Conservation (phyloP, 1,140 invertebrate genomes). For the Conus betulinus region DNA sequence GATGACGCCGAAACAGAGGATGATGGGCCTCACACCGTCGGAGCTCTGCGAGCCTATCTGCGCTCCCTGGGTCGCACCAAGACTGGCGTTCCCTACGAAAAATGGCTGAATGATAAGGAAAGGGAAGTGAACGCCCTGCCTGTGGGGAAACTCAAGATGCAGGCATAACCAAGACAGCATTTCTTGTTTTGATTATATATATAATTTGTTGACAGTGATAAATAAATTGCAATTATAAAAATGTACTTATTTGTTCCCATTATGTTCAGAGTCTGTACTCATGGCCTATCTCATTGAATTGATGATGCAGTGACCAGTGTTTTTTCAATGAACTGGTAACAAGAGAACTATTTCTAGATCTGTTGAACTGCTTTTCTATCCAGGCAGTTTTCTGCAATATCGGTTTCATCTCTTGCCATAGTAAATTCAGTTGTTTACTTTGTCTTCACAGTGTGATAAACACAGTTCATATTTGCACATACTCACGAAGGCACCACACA, state of each 20-base stretch:
- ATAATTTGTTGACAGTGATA: not conserved
- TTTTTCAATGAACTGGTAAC: no score
- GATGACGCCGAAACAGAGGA: constrained; percentile 23
- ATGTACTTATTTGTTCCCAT: not conserved
- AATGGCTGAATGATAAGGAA: constrained; percentile 65
- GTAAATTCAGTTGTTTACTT: no score
- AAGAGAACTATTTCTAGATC: no score
- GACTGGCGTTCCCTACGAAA: constrained; percentile 55
- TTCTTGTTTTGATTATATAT: not conserved
- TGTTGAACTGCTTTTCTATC: no score
- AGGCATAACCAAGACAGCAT: not conserved
- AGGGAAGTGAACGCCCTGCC: constrained; percentile 46
- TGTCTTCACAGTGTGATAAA: no score
- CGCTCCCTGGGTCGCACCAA: constrained; percentile 55
- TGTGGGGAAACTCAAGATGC: not conserved
- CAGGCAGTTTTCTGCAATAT: no score
- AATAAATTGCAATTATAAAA: not conserved
- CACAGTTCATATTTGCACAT: no score
- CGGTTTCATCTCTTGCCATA: no score
- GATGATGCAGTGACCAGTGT: no score
- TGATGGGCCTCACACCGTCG: constrained; percentile 32
- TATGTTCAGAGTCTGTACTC: not conserved
- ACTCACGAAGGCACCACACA: no score
- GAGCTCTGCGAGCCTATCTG: constrained; percentile 59
- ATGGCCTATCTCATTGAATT: no score